These are phyloP conservation scores for Dexiosoma caninum DNA, from an alignment of 2,888 invertebrate species.

Conservation along the genomic window DNA sequence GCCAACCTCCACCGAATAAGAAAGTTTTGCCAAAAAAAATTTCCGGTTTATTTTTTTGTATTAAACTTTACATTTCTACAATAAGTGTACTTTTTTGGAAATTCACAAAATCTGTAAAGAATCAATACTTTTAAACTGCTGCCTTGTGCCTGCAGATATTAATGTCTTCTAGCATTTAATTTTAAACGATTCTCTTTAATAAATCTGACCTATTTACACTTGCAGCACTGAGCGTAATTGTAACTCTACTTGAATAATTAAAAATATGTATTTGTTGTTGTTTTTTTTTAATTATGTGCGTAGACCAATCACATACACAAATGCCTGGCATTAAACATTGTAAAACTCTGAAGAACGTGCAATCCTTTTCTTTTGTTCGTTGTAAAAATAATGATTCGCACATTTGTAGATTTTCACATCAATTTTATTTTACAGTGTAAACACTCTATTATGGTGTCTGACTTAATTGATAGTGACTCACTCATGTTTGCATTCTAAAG, in stretches of 20 bases:
- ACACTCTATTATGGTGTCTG: neutral
- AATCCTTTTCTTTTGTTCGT: neutral
- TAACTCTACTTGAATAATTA: neutral
- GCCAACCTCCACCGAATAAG: too few species aligned
- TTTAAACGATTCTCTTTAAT: neutral
- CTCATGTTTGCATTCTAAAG: conserved; percentile 19
- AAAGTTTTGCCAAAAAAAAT: too few species aligned
- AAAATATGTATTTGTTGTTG: neutral
- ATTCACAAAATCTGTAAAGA: neutral
- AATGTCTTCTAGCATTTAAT: neutral
- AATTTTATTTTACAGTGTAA: neutral
- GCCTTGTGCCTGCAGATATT: neutral
- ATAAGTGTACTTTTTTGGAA: too few species aligned
- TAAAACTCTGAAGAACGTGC: neutral
- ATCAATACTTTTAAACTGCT: neutral
- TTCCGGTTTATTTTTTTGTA: too few species aligned
- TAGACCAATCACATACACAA: neutral
- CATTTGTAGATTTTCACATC: neutral
- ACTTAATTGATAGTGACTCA: conserved; percentile 44
- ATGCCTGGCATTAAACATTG: too few species aligned
- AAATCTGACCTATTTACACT: conserved; percentile 8
- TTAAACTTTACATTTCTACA: too few species aligned
- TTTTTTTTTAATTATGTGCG: neutral
- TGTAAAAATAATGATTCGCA: neutral
- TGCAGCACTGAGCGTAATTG: neutral